Percentiles rank a stretch among this genome's conserved stretches.
Evolutionary conservation across 2,797 vertebrate species (phyloP).

Genomic region (Otolemur crassicaudatus): DNA sequence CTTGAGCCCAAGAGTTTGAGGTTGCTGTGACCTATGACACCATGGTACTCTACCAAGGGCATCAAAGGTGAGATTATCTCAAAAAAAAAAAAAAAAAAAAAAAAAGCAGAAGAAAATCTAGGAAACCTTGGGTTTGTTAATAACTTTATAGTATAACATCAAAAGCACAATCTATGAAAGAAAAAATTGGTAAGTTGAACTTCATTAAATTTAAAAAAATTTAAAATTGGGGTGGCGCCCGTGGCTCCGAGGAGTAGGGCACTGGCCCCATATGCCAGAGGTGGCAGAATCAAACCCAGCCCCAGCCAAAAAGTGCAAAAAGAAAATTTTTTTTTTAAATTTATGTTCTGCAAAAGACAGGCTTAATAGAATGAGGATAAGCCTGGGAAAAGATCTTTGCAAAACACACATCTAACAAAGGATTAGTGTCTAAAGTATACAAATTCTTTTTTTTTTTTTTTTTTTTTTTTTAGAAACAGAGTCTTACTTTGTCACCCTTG

Average conservation of each 20-base stretch:
- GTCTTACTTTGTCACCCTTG: too few species aligned
- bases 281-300: too few species aligned
- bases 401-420: neutral
- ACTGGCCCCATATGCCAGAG: too few species aligned
- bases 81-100: too few species aligned
- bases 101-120: neutral
- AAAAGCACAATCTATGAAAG: neutral
- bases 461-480: too few species aligned
- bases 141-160: neutral
- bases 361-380: neutral
- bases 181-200: neutral
- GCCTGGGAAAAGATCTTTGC: neutral
- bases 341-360: neutral
- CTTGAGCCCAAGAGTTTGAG: neutral
- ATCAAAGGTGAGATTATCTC: neutral
- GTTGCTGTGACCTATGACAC: too few species aligned
- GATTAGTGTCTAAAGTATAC: neutral
- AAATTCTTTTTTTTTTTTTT: too few species aligned
- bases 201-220: neutral
- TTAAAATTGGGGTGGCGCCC: too few species aligned
- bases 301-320: too few species aligned
- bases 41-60: neutral
- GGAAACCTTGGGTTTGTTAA: neutral
- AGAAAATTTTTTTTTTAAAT: too few species aligned
- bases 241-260: too few species aligned